Percentiles rank a stretch among this genome's conserved stretches.
phyloP scores from a whole-genome alignment of 2,797 vertebrate genomes.

The Jordanella pulchra region DNA sequence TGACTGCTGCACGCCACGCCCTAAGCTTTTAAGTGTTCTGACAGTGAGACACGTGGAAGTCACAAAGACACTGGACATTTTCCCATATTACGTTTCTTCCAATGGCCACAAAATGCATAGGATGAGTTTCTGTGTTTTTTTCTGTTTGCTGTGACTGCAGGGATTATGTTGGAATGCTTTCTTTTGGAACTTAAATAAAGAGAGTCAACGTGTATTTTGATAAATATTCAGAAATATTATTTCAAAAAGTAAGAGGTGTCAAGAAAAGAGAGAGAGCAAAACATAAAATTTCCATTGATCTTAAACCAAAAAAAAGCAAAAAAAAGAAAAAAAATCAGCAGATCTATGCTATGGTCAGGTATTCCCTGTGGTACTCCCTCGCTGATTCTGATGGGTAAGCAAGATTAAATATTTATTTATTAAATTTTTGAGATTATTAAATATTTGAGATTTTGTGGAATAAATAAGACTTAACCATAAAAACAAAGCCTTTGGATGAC shows the following conservation, averaged over 20 bases:
- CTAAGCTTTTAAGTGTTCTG: constrained; percentile 47
- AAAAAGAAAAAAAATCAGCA: too few relatives aligned
- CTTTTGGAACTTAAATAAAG: not conserved
- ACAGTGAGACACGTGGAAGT: constrained; percentile 39
- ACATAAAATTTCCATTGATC: not conserved
- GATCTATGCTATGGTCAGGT: too few relatives aligned
- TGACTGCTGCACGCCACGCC: constrained; percentile 36
- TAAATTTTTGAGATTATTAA: too few relatives aligned
- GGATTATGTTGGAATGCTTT: not conserved
- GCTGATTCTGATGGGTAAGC: not conserved
- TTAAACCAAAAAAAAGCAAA: not conserved
- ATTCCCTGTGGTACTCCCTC: not conserved
- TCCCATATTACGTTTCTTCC: constrained; percentile 32
- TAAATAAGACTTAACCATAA: not conserved
- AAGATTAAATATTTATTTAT: not conserved
- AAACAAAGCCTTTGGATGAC: not conserved
- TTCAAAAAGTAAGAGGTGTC: not conserved
- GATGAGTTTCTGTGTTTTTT: constrained; percentile 11
- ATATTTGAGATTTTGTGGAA: not conserved
- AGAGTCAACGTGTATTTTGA: not conserved
- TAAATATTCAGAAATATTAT: not conserved
- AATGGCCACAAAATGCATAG: not conserved
- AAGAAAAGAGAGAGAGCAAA: not conserved
- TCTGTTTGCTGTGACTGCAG: not conserved
- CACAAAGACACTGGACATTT: constrained; percentile 29